Conservation (phyloP, 2,113 vertebrate genomes). For the Corvus cornix region DNA sequence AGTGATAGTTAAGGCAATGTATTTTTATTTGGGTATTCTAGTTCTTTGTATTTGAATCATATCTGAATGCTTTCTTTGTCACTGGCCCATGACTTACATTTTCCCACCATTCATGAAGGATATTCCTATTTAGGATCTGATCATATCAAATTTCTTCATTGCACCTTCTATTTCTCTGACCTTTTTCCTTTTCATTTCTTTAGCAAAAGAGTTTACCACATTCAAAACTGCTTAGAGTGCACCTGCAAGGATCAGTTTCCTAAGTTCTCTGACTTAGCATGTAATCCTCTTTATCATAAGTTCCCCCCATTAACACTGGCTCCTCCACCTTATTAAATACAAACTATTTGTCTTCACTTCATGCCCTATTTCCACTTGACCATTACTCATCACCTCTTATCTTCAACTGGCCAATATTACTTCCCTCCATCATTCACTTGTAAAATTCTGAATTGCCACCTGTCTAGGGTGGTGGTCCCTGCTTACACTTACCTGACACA, state of each 20-base stretch:
- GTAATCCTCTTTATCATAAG: not conserved
- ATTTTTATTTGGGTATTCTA: not conserved
- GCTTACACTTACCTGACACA: not conserved
- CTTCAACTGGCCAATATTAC: not conserved
- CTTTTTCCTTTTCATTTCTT: not conserved
- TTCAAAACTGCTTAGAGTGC: not conserved
- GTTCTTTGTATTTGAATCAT: not conserved
- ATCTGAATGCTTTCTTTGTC: not conserved
- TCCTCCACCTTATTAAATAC: not conserved
- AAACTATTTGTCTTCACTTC: not conserved
- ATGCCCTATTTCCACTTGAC: not conserved
- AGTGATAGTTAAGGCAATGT: not conserved
- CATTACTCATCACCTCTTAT: not conserved
- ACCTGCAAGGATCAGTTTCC: not conserved
- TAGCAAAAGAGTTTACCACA: not conserved
- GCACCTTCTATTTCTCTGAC: not conserved
- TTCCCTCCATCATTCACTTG: not conserved
- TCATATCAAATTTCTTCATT: not conserved
- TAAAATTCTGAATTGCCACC: not conserved
- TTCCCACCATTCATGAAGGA: not conserved
- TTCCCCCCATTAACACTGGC: not conserved
- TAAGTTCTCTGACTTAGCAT: not conserved
- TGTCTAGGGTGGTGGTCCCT: not conserved
- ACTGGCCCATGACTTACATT: not conserved
- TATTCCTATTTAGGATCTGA: not conserved